phyloP scores from a whole-genome alignment of 2,113 vertebrate species.

The Sinocyclocheilus maitianheensis region DNA sequence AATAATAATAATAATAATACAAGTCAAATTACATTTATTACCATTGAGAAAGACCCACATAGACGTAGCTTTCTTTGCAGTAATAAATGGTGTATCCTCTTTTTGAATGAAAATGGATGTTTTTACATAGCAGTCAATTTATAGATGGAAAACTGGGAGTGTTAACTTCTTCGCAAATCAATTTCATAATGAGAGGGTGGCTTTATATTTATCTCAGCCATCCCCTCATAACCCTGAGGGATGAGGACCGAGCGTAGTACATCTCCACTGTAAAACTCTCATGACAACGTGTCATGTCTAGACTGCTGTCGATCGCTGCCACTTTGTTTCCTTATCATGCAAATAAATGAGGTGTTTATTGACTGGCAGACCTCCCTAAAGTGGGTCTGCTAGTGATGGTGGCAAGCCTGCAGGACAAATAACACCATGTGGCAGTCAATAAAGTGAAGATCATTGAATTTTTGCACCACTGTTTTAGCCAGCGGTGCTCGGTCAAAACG shows the following conservation, averaged over 20 bases:
- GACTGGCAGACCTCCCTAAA: slow-evolving; percentile 38
- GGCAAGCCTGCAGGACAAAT: slow-evolving; percentile 17
- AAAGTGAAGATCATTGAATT: slow-evolving; percentile 44
- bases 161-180: slow-evolving; percentile 16
- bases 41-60: background rate
- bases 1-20: too few relatives aligned
- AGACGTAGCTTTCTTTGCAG: background rate
- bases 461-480: slow-evolving; percentile 41
- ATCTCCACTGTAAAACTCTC: slow-evolving; percentile 18
- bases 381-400: slow-evolving; percentile 37
- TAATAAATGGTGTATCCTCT: background rate
- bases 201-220: slow-evolving; percentile 8
- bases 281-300: slow-evolving; percentile 35
- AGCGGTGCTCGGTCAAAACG: slow-evolving; percentile 11
- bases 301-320: slow-evolving; percentile 40
- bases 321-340: slow-evolving; percentile 48
- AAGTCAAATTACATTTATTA: background rate
- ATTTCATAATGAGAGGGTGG: background rate
- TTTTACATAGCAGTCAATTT: slow-evolving; percentile 7
- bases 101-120: background rate
- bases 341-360: slow-evolving; percentile 54
- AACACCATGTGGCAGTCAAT: slow-evolving; percentile 50
- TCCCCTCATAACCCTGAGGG: background rate
- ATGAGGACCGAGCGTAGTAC: background rate
- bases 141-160: background rate